These are phyloP conservation scores for Okapia johnstoni DNA, from an alignment of 2,113 vertebrate species.

Conservation along the genomic window DNA sequence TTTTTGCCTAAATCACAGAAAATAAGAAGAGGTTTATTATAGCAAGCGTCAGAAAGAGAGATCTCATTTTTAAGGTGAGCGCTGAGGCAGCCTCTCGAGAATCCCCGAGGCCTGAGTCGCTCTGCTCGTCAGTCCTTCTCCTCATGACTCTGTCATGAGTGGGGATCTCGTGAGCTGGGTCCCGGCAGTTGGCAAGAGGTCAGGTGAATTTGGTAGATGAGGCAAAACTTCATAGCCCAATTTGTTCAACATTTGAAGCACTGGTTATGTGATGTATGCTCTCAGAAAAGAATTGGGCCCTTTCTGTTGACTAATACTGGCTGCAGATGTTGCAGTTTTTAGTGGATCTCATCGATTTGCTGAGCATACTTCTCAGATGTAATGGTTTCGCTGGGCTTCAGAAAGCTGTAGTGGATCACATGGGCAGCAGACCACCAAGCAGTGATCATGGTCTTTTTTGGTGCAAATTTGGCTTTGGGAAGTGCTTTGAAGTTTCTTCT, in stretches of 20 bases:
- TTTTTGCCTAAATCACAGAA: no score
- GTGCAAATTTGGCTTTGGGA: neutral
- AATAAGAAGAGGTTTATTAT: no score
- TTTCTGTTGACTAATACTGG: neutral
- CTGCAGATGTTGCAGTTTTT: neutral
- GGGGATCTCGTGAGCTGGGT: no score
- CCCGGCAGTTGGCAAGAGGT: neutral
- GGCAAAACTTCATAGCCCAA: neutral
- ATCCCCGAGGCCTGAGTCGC: no score
- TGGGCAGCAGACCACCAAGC: neutral
- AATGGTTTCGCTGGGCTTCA: neutral
- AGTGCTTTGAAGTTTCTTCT: neutral
- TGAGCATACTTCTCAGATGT: neutral
- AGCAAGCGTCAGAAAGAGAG: no score
- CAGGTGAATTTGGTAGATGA: neutral
- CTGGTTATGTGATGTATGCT: neutral
- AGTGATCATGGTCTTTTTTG: neutral
- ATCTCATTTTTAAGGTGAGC: no score
- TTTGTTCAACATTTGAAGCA: neutral
- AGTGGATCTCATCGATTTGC: neutral
- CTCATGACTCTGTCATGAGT: no score
- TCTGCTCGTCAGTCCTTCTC: no score
- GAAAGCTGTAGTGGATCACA: neutral
- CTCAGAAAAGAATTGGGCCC: neutral
- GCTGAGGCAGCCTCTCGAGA: no score